Evolutionary conservation across 2,888 invertebrate species (phyloP), one percentile per base, ranked within the genome.

Genomic region (Erannis defoliaria): DNA sequence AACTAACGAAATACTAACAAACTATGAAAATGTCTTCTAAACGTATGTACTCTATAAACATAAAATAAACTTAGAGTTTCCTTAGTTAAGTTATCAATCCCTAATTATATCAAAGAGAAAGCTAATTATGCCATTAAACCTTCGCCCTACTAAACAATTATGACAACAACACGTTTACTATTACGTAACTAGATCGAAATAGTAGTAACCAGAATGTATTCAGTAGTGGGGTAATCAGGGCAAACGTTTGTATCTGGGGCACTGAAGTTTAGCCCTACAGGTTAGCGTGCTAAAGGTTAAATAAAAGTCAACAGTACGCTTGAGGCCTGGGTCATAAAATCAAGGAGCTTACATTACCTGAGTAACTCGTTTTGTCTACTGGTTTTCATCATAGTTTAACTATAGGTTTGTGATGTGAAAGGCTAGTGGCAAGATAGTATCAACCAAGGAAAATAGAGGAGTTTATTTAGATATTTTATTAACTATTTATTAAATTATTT

Each of bases 201-300:
- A 58, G 55, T 42, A 38, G 19, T 6, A 40, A 48, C 35, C 26
- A 23, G 59, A 48, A 48, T 35, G 49, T 18, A 33, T 35, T 48
- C 16, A 21, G 42, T 49, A 40, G 29, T 26, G 35, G 62, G 60
- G 46, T 58, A 55, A 69, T 76, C 74, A 71, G 76, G 73, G 68
- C 66, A 73, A 80, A 80, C 81, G 83, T 80, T 77, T 73, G 58
- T 71, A 83, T 77, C 66, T 81, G 69, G 38, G 38, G 2, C 19
- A 19, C 10, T 14, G 6, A 16, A 5, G 18, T 38, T 38, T 16
- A 10, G 2, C 19, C 38, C 6, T 37, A 16, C 5, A 37, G 43
- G 33, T 42, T 6, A 18, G 18, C 12, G 38, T 19, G 9, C 40
- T 10, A 40, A 48, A 48, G 40, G 55, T 55, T 48, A 55, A 40